Evolutionary conservation across 2,888 invertebrate genomes (phyloP), one percentile per base, ranked within the genome.

Genomic region (Chironomus tentans): DNA sequence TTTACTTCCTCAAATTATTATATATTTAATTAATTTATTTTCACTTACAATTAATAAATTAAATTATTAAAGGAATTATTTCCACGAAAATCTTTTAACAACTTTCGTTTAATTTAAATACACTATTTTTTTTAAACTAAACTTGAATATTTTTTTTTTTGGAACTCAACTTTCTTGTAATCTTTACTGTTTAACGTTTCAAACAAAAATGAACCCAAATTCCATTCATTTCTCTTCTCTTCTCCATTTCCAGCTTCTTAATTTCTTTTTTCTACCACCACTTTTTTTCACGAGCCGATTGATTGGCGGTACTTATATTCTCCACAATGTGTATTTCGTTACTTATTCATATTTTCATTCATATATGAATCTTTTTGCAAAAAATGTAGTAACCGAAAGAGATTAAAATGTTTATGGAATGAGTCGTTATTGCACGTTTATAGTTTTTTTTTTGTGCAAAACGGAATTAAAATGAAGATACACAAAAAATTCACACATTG

Each of bases 221-320:
- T 73, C 72, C 22, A 21, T 48, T 74, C 68, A 68, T 74, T 74
- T 74, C 74, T 74, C 74, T 74, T 74, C 68, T 74, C 72, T 74
- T 74, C 74, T 62, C 62, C 61, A 72, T 13, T 48, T 61, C 18
- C 56, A 62, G 50, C 72, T 68, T 68, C 74, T 74, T 62, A 62
- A 18, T 46, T 46, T 74, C 68, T 65, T 68, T 62, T 47, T 21
- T 62, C 48, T 48, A 22, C 68, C 74, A 74, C 65, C 68, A 68
- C 65, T 24, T 68, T 68, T 74, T 68, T 74, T 46, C n/a, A 13
- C 65, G 4, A 18, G 6, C 18, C 56, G 56, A 56, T 56, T 65
- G 65, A 65, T 65, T 24, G 24, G 12, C 65, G 24, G 4, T 10
- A 12, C 13, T 22, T n/a, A 5, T 22, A 4, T 15, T 72, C 46